Conservation (phyloP, 2,113 vertebrate species). For the Tylochromis polylepis region DNA sequence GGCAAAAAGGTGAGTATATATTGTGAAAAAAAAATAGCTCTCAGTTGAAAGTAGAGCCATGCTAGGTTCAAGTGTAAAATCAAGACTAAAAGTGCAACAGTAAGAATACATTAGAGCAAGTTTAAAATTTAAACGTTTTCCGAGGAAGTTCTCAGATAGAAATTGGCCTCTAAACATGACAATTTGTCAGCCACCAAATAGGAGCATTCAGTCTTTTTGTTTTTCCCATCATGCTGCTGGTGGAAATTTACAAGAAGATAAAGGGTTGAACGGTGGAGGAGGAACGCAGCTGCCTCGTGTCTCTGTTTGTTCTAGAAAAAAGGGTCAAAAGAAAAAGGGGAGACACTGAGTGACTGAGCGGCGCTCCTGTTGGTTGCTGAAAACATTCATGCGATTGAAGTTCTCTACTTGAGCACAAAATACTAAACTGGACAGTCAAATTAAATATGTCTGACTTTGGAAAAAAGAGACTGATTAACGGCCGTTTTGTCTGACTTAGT, state of each 20-base stretch:
- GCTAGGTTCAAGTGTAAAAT: not conserved
- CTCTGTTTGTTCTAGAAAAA: not conserved
- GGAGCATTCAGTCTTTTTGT: not conserved
- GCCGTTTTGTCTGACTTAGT: not conserved
- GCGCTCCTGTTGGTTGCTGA: not conserved
- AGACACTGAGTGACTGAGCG: not conserved
- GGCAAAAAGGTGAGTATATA: not conserved
- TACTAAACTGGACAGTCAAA: not conserved
- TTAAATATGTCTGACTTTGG: not conserved
- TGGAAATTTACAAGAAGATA: not conserved
- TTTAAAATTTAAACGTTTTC: not conserved
- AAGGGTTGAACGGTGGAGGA: not conserved
- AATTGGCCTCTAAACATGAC: not conserved
- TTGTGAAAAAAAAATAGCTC: not conserved
- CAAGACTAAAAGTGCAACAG: not conserved
- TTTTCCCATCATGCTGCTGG: not conserved
- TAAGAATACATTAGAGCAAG: not conserved
- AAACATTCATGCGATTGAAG: not conserved
- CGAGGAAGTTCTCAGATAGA: not conserved
- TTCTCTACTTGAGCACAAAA: not conserved
- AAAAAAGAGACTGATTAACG: fast-evolving
- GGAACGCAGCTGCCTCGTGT: not conserved
- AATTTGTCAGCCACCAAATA: not conserved
- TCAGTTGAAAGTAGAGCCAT: not conserved
- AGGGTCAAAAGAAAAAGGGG: not conserved